phyloP scores from a whole-genome alignment of 2,113 vertebrate genomes.

The Erythrolamprus reginae region DNA sequence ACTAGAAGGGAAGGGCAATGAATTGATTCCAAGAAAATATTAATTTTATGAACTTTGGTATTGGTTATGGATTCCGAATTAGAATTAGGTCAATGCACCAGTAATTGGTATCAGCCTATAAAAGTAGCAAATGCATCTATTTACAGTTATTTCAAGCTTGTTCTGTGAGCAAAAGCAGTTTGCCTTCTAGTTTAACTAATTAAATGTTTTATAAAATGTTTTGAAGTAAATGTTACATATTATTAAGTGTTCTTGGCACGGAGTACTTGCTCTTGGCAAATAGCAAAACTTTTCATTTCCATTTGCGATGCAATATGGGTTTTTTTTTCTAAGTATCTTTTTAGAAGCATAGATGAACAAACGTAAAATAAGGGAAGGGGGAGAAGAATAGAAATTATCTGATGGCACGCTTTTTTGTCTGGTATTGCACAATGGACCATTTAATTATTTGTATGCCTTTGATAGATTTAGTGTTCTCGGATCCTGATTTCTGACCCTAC shows the following conservation, averaged over 20 bases:
- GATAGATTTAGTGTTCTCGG: not conserved
- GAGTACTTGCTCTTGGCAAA: not conserved
- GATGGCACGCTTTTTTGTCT: not conserved
- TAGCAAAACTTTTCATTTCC: not conserved
- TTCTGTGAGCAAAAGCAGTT: slow-evolving; percentile 18
- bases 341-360: not conserved
- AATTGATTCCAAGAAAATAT: not conserved
- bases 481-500: not conserved
- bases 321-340: not conserved
- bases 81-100: not conserved
- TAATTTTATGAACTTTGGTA: not conserved
- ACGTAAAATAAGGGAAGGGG: not conserved
- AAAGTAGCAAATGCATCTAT: not conserved
- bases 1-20: not conserved
- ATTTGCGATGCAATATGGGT: slow-evolving; percentile 3
- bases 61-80: not conserved
- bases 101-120: not conserved
- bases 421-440: not conserved
- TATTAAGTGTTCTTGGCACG: not conserved
- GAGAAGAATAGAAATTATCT: not conserved
- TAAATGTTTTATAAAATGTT: slow-evolving; percentile 11
- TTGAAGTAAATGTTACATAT: slow-evolving; percentile 20
- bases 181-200: not conserved
- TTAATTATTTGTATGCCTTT: not conserved
- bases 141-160: slow-evolving; percentile 5